Base-by-base conservation (phyloP, 2,113 vertebrate genomes). In the Pithys albifrons region DNA sequence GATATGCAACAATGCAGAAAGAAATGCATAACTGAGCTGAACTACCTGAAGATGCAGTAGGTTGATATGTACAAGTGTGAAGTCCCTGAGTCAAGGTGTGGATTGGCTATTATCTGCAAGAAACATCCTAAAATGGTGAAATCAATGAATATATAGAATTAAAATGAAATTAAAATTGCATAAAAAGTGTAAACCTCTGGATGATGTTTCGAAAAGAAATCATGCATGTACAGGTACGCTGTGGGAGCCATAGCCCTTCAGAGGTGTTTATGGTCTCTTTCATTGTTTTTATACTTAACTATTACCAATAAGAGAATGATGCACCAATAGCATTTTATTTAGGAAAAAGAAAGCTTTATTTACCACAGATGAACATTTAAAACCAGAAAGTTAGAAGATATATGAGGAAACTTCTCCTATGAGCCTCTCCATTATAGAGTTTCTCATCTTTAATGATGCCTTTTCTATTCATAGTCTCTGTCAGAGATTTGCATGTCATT, bases 221-320 rank as follows among this genome's bases (percentile, higher is more conserved):
- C 67, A 51, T 35, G 25, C 18, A 39, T 10, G 15, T 5, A 2
- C 6, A 65, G 43, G 19, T 64, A 20, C 0, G 0, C 37, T 52
- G 35, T 1, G 1, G 55, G 57, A 88, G 5, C 12, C 43, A 61
- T 33, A 90, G 55, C 16, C 90, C 69, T 82, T 85, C 15, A 35
- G 19, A 48, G 70, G 48, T 65, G 41, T 73, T 95, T 72, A 57
- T 71, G 35, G 19, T 78, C 18, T 91, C 27, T 51, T 91, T 77
- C 51, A 64, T 12, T 85, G 43, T 80, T 96, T 91, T 83, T 39
- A 41, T 91, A 75, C 71, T 55, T 94, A 73, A 58, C 19, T 75
- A 31, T 59, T 80, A 58, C 16, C 66, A 66, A 18, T 55, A 64
- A 77, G 45, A 78, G 55, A 80, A 73, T 49, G 88, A 24, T 70